A percentile compares a stretch with the other conserved stretches of the same genome.
Conservation (phyloP, 2,797 vertebrate species). For the Micromesistius poutassou region DNA sequence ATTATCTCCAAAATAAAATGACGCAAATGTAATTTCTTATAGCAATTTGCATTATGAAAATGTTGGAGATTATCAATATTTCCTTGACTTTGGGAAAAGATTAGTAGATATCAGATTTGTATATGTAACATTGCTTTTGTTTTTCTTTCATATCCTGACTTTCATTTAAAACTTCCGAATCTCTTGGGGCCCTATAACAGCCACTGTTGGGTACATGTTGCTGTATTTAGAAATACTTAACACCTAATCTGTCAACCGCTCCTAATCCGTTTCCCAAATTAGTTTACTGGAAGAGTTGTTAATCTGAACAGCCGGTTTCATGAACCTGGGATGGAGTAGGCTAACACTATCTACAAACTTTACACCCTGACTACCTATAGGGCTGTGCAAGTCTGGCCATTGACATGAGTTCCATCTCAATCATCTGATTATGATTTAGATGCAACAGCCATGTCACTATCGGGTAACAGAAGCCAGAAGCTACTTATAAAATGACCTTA, state of each 20-base stretch:
- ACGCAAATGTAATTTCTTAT: background rate
- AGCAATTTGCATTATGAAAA: background rate
- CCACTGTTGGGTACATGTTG: background rate
- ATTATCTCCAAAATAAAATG: background rate
- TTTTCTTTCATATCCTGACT: background rate
- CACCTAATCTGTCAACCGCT: background rate
- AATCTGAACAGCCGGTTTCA: background rate
- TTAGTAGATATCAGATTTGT: no score
- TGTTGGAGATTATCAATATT: background rate
- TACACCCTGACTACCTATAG: background rate
- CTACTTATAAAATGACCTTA: conserved; percentile 25
- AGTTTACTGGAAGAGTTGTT: background rate
- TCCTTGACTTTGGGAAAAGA: background rate
- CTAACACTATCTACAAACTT: background rate
- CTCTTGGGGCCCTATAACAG: background rate
- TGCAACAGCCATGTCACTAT: conserved; percentile 56
- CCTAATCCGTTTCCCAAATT: conserved; percentile 1
- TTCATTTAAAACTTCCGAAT: background rate
- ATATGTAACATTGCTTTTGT: background rate
- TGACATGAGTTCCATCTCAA: conserved; percentile 24
- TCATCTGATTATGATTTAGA: conserved; percentile 58
- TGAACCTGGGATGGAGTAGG: background rate
- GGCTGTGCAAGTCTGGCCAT: background rate
- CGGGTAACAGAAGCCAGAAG: conserved; percentile 54
- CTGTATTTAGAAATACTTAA: background rate